A percentile compares a stretch with the other conserved stretches of the same genome.
Conservation (phyloP, 2,797 vertebrate species). For the Rhinella marina region DNA sequence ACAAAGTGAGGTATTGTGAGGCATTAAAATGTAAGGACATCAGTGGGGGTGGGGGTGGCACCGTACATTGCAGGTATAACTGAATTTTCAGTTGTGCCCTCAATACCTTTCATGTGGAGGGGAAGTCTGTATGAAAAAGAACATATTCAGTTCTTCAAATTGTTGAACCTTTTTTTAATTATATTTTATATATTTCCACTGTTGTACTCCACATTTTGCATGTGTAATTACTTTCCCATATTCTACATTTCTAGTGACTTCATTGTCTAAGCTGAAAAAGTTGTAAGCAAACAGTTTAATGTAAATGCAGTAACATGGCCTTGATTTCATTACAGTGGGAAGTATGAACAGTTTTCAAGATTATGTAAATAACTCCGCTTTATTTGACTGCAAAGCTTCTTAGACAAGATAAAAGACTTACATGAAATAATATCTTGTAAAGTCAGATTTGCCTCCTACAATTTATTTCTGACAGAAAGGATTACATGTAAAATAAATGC, state of each 20-base stretch:
- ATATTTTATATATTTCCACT: not conserved
- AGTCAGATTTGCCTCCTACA: conserved; percentile 34
- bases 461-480: conserved; percentile 12
- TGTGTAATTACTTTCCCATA: not conserved
- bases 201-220: not conserved
- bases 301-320: conserved; percentile 10
- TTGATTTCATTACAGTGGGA: conserved; percentile 32
- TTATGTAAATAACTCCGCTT: conserved; percentile 30
- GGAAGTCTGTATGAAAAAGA: too few species aligned
- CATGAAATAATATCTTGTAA: conserved; percentile 23
- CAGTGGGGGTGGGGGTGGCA: too few species aligned
- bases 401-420: conserved; percentile 42
- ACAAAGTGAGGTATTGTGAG: too few species aligned
- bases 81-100: too few species aligned
- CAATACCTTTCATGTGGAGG: too few species aligned
- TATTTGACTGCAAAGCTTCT: conserved; percentile 36
- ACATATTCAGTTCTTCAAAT: too few species aligned
- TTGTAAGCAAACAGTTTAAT: not conserved
- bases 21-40: too few species aligned
- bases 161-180: not conserved
- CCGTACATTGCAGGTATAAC: too few species aligned
- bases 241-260: not conserved
- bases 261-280: not conserved
- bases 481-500: conserved; percentile 21
- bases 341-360: conserved; percentile 18